Evolutionary conservation across 2,888 invertebrate genomes (phyloP), one percentile per base, ranked within the genome.

Genomic region (Trichogramma evanescens): DNA sequence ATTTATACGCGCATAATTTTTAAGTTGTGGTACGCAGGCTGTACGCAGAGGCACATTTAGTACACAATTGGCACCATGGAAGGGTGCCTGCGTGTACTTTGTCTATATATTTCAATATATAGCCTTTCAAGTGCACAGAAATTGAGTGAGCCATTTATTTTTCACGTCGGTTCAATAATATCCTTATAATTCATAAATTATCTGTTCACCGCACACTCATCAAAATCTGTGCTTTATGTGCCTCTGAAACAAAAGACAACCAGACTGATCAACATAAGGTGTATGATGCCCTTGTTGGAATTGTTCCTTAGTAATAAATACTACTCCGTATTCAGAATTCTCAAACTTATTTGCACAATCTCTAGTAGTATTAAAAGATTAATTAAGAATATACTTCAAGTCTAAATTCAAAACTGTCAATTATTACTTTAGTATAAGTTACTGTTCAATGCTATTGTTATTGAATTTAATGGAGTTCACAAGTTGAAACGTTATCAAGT

Each of bases 181-280:
- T 26, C 26, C 26, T 26, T 2, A 26, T 26, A 26, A 26, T 65
- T 65, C 66, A 69, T 69, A 67, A 66, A 69, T 69, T 68, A 66
- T 70, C 71, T 71, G 67, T 68, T 72, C 76, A 76, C 75, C 73
- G 76, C 75, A 71, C 76, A 75, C 76, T 75, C 75, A 75, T 74
- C 72, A 72, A 70, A 72, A 72, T 74, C 74, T 74, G 76, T 77
- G 75, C 75, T 75, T 70, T 88, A 88, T 87, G 88, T 89, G 89
- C 89, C 89, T 89, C 89, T 89, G 89, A 88, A 89, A 83, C 86
- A 82, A 79, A 78, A 82, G 81, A 84, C 82, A 83, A 83, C 79
- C 82, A 80, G 76, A 78, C 76, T 77, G 75, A 78, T 76, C 74
- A 75, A 76, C 68, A 76, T 74, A 75, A 74, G 73, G 73, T 70